These are phyloP conservation scores for Euleptes europaea DNA, from an alignment of 2,113 vertebrate species.

Conservation along the genomic window DNA sequence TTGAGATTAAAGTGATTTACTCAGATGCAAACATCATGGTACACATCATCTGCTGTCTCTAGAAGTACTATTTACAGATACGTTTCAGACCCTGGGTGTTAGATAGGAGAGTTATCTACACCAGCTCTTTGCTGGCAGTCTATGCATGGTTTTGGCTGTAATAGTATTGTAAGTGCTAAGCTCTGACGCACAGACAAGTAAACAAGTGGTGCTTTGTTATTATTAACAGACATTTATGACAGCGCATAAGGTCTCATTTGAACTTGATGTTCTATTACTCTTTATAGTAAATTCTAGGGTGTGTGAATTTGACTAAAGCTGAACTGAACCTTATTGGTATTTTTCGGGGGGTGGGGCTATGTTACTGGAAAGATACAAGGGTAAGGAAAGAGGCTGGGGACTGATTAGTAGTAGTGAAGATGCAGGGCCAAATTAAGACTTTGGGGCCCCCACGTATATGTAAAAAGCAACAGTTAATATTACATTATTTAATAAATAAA, in stretches of 20 bases:
- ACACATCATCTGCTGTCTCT: not conserved
- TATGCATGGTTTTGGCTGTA: not conserved
- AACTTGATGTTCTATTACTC: not conserved
- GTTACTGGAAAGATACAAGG: not conserved
- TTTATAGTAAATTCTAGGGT: not conserved
- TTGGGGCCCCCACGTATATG: too few species aligned
- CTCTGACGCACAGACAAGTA: not conserved
- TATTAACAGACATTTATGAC: slow-evolving; percentile 4
- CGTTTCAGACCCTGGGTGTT: slow-evolving; percentile 3
- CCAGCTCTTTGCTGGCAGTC: not conserved
- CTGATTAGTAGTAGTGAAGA: not conserved
- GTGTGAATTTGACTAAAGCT: too few species aligned
- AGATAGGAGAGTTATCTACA: slow-evolving; percentile 6
- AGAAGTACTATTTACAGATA: slow-evolving; percentile 32
- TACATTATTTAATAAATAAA: too few species aligned
- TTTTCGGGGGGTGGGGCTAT: too few species aligned
- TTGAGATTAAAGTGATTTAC: not conserved
- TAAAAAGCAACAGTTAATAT: too few species aligned
- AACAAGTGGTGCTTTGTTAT: slow-evolving; percentile 1
- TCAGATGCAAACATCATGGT: not conserved
- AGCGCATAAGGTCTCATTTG: not conserved
- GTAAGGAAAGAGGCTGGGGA: not conserved
- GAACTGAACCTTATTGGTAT: too few species aligned
- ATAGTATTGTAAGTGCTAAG: not conserved
- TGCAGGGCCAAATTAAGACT: too few species aligned